Base-by-base conservation (phyloP, 2,888 invertebrate species). In the Scaptomyza tumidula region DNA sequence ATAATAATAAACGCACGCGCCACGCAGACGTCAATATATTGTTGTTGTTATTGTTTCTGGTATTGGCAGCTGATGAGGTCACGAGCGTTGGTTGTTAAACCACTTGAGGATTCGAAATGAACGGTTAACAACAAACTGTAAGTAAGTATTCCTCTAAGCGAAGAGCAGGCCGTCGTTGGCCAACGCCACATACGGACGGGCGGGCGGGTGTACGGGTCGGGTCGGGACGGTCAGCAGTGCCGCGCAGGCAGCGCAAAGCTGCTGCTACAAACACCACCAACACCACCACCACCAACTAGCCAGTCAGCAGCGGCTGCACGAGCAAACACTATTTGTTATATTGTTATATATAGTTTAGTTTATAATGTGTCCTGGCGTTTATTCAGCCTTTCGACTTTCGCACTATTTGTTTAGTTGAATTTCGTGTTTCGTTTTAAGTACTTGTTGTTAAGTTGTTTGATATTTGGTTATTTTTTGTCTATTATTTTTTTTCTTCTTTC, bases 101-200 rank as follows among this genome's bases (percentile, higher is more conserved):
- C 75, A 83, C 72, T 78, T 80, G 78, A 75, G 65, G 83, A 75
- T 73, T 74, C 59, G n/a, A 61, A 69, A 54, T 64, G 39, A 53
- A 39, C 48, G 27, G 27, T 55, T 41, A 46, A 52, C 45, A 43
- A 33, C n/a, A n/a, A n/a, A n/a, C 10, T 33, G 6, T 6, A 27
- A 27, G 44, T 53, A 48, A 56, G 55, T 63, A 68, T 54, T 64
- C 52, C 62, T 46, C 62, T 46, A 44, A 52, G 59, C 70, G 70
- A 70, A 70, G 73, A 76, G 70, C 63, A 57, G 67, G 62, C 67
- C 70, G 57, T 65, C 50, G 56, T 56, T 60, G 67, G 73, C 70
- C 79, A 70, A 64, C 81, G 79, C 86, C 86, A 84, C 86, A 86
- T 82, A 57, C 84, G 84, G 72, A 71, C 80, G 52, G 56, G 35